Conservation (phyloP, 2,797 vertebrate genomes). For the Helostoma temminkii region DNA sequence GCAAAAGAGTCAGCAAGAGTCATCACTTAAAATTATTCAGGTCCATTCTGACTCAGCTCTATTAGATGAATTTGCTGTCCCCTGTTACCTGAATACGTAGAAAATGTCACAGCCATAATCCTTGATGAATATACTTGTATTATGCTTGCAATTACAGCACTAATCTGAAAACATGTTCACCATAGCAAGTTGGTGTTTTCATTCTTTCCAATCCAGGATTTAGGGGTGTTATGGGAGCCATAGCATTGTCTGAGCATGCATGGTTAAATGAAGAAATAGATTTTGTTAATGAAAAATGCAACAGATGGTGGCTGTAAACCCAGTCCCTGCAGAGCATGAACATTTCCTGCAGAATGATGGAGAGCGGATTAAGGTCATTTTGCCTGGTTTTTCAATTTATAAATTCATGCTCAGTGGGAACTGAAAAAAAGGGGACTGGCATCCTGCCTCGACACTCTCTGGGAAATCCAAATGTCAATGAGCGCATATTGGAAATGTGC, state of each 20-base stretch:
- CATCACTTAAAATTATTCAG: constrained; percentile 34
- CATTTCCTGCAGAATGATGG: constrained; percentile 79
- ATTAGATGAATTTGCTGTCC: constrained; percentile 47
- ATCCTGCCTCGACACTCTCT: constrained; percentile 72
- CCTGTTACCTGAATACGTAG: constrained; percentile 68
- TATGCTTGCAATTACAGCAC: constrained; percentile 78
- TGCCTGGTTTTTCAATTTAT: constrained; percentile 83
- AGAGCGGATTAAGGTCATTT: constrained; percentile 84
- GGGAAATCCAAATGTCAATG: constrained; percentile 82
- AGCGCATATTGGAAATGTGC: constrained; percentile 77
- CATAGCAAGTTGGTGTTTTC: constrained; percentile 72
- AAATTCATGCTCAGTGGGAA: constrained; percentile 80
- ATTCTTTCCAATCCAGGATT: constrained; percentile 78
- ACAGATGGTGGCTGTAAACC: constrained; percentile 83
- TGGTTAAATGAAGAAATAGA: constrained; percentile 83
- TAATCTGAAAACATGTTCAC: constrained; percentile 79
- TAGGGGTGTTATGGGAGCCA: constrained; percentile 73
- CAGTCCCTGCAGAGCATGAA: constrained; percentile 77
- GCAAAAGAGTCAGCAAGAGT: constrained; percentile 29
- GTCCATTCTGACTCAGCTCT: constrained; percentile 58
- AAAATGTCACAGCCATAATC: constrained; percentile 68
- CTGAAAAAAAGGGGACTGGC: constrained; percentile 61
- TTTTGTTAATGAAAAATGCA: constrained; percentile 86
- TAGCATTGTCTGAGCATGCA: constrained; percentile 80
- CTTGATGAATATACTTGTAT: constrained; percentile 71